Conservation (phyloP, 30 jellyfish, hydroid and myxozoan species). For the Aurelia aurita region DNA sequence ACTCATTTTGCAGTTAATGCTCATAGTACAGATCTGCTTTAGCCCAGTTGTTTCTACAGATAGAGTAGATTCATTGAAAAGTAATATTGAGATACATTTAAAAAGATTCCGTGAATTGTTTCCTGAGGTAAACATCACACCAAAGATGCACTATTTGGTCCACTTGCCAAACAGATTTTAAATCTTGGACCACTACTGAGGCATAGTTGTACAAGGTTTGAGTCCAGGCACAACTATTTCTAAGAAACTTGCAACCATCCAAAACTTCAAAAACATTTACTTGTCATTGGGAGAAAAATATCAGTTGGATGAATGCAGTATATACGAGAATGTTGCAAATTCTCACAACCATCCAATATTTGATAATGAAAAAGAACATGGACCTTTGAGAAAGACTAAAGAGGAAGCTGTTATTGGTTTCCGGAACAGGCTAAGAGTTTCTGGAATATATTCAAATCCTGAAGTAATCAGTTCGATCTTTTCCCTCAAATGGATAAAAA, state of each 20-base stretch:
- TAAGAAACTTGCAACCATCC: not conserved
- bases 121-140: not conserved
- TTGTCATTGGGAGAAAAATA: not conserved
- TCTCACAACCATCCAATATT: not conserved
- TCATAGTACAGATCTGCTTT: not conserved
- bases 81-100: not conserved
- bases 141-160: constrained; percentile 1
- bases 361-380: not conserved
- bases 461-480: not conserved
- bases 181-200: constrained; percentile 1
- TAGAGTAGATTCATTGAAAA: not conserved
- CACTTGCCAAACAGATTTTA: not conserved
- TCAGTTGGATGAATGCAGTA: not conserved
- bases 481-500: not conserved
- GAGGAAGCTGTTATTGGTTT: not conserved
- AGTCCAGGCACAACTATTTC: not conserved
- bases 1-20: not conserved
- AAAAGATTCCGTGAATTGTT: not conserved
- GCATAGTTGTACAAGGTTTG: not conserved
- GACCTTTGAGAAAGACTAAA: not conserved
- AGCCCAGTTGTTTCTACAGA: not conserved
- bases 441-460: not conserved
- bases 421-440: not conserved
- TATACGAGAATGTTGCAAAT: not conserved
- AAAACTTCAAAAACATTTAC: not conserved